Evolutionary conservation across 2,888 invertebrate genomes (phyloP).

Genomic region (Drosophila multiciliata): DNA sequence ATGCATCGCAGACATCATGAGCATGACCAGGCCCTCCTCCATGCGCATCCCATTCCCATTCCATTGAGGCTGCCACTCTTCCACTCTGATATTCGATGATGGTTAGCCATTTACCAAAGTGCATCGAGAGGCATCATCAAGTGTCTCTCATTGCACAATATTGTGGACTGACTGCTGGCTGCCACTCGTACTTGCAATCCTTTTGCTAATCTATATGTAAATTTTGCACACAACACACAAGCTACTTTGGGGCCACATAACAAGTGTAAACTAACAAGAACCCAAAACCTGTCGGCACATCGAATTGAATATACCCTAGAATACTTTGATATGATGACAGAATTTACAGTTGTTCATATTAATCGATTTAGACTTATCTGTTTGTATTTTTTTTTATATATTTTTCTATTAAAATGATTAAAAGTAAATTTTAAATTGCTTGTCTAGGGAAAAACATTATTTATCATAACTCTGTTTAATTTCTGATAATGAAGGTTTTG

Average conservation of each 20-base stretch:
- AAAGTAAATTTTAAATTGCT: not conserved
- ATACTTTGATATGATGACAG: too few species aligned
- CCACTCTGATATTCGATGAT: slow-evolving; percentile 29
- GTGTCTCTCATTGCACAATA: slow-evolving; percentile 41
- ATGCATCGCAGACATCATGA: slow-evolving; percentile 70
- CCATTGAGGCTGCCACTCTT: slow-evolving; percentile 2
- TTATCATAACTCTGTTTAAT: not conserved
- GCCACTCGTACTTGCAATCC: slow-evolving; percentile 43
- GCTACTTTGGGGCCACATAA: slow-evolving; percentile 45
- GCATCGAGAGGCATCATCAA: slow-evolving; percentile 53
- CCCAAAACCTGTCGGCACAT: slow-evolving; percentile 13
- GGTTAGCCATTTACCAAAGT: slow-evolving; percentile 54
- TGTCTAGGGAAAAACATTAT: not conserved
- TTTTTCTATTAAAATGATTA: not conserved
- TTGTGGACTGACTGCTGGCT: slow-evolving; percentile 6
- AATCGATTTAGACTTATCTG: not conserved
- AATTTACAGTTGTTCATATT: not conserved
- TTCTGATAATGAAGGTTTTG: not conserved
- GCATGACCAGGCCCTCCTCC: slow-evolving; percentile 10
- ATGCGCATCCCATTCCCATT: slow-evolving; percentile 1
- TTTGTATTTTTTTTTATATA: not conserved
- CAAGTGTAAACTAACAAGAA: slow-evolving; percentile 46
- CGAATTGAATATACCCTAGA: slow-evolving; percentile 44
- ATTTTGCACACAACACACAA: slow-evolving; percentile 53
- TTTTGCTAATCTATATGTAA: slow-evolving; percentile 78